Percentiles rank a stretch among this genome's conserved stretches.
These are phyloP conservation scores for Galeopsomyia nigrocyanea DNA, from an alignment of 2,888 invertebrate genomes.

Conservation along the genomic window DNA sequence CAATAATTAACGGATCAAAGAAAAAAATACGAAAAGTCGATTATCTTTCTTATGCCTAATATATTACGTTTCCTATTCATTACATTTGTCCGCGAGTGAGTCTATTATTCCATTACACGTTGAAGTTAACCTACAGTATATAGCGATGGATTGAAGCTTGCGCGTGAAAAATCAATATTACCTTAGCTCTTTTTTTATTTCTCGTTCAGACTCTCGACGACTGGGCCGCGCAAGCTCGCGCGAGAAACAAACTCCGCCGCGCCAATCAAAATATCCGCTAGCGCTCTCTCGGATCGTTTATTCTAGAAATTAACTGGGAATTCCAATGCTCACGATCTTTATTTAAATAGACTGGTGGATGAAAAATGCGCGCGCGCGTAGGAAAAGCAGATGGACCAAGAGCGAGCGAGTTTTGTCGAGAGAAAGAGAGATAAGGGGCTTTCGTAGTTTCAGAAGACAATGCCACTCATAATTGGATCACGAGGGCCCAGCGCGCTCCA, in stretches of 20 bases:
- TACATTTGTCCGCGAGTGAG: too few relatives aligned
- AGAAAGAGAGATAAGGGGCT: slow-evolving; percentile 55
- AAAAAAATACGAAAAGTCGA: too few relatives aligned
- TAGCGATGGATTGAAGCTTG: not conserved
- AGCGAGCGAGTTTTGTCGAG: slow-evolving; percentile 5
- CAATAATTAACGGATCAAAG: too few relatives aligned
- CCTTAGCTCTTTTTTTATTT: slow-evolving; percentile 31
- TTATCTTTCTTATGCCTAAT: too few relatives aligned
- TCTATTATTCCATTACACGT: slow-evolving; percentile 29
- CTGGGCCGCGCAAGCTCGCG: not conserved
- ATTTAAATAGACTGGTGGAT: slow-evolving; percentile 29
- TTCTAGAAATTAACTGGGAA: slow-evolving; percentile 44
- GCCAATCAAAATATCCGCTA: slow-evolving; percentile 44
- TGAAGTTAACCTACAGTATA: too few relatives aligned
- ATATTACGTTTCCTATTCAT: too few relatives aligned
- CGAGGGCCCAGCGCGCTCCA: slow-evolving; percentile 56
- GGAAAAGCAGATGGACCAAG: slow-evolving; percentile 38
- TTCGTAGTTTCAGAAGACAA: slow-evolving; percentile 61
- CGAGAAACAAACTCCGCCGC: slow-evolving; percentile 24
- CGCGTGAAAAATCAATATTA: slow-evolving; percentile 43
- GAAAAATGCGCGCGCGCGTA: slow-evolving; percentile 28
- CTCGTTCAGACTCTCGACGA: not conserved
- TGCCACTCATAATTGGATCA: slow-evolving; percentile 62
- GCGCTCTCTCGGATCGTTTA: slow-evolving; percentile 31
- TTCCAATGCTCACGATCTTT: slow-evolving; percentile 25